Evolutionary conservation across 2,113 vertebrate genomes (phyloP).

Genomic region (Gambusia holbrooki): DNA sequence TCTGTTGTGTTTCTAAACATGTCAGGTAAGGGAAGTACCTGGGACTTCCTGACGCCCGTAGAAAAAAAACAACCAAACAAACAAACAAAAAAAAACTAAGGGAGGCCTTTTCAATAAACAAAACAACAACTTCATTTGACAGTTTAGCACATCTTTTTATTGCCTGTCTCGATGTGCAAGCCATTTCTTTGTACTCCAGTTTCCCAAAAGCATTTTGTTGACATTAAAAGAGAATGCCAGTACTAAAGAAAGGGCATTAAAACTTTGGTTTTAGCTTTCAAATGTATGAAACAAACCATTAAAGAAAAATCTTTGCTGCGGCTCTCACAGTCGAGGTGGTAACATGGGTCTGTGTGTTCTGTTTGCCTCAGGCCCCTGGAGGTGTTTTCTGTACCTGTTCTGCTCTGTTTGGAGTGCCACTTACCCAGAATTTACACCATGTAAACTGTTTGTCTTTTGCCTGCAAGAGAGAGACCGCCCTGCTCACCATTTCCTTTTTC

Average conservation of each 20-base stretch:
- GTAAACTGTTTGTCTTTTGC: conserved; percentile 55
- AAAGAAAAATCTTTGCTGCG: not conserved
- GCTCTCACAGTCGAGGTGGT: not conserved
- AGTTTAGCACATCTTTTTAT: conserved; percentile 34
- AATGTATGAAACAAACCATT: conserved; percentile 6
- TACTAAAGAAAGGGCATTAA: conserved; percentile 24
- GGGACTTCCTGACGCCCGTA: not conserved
- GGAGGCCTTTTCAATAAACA: not conserved
- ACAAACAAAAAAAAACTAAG: too few species aligned
- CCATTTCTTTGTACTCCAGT: conserved; percentile 27
- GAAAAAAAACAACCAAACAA: not conserved
- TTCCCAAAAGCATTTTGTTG: conserved; percentile 29
- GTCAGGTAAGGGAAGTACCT: not conserved
- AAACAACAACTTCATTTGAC: not conserved
- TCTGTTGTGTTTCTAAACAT: too few species aligned
- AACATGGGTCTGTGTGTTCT: conserved; percentile 2
- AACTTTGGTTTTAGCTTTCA: conserved; percentile 22
- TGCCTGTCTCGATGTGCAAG: conserved; percentile 45
- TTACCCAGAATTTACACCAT: conserved; percentile 50
- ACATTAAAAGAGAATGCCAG: conserved; percentile 23
- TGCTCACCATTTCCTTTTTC: conserved; percentile 64
- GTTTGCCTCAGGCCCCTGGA: conserved; percentile 19
- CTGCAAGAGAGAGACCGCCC: conserved; percentile 48
- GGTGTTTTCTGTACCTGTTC: conserved; percentile 56
- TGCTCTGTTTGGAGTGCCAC: conserved; percentile 54